Base-by-base conservation (phyloP, 2,888 invertebrate species). In the Agelastica alni region DNA sequence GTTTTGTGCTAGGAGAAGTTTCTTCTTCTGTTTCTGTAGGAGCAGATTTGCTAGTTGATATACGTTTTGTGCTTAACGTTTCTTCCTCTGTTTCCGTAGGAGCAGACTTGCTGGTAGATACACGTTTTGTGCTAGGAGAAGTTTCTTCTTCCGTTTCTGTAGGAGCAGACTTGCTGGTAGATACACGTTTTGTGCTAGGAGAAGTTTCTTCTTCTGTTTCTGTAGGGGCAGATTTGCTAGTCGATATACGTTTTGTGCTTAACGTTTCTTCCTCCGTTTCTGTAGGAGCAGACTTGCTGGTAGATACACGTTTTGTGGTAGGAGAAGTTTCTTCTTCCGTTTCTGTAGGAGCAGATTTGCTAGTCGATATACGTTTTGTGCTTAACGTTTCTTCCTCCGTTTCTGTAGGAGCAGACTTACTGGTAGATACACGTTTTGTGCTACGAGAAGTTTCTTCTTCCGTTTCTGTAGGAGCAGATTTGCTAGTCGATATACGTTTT, bases 201-300 rank as follows among this genome's bases (percentile, higher is more conserved):
- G n/a, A n/a, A n/a, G n/a, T n/a, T n/a, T n/a, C n/a, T n/a, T n/a
- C n/a, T n/a, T n/a, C n/a, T n/a, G n/a, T n/a, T n/a, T n/a, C n/a
- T n/a, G n/a, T n/a, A n/a, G n/a, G n/a, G n/a, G n/a, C n/a, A n/a
- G n/a, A n/a, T n/a, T n/a, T n/a, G n/a, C n/a, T n/a, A n/a, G n/a
- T n/a, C n/a, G n/a, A n/a, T n/a, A n/a, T n/a, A n/a, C n/a, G n/a
- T n/a, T n/a, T n/a, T n/a, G n/a, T n/a, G n/a, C n/a, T n/a, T n/a
- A n/a, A n/a, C n/a, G 26, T 6, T 26, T 6, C 20, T 1, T 22
- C 46, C 7, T 45, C 31, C n/a, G 14, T 34, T 17, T 31, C 43
- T 2, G 14, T 47, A n/a, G 34, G 41, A n/a, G 14, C 20, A 10
- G 34, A 22, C 14, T 36, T 31, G 17, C 36, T 46, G 4, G 46